Evolutionary conservation across 2,113 vertebrate genomes (phyloP), one percentile per base, ranked within the genome.

Genomic region (Anguilla japonica): DNA sequence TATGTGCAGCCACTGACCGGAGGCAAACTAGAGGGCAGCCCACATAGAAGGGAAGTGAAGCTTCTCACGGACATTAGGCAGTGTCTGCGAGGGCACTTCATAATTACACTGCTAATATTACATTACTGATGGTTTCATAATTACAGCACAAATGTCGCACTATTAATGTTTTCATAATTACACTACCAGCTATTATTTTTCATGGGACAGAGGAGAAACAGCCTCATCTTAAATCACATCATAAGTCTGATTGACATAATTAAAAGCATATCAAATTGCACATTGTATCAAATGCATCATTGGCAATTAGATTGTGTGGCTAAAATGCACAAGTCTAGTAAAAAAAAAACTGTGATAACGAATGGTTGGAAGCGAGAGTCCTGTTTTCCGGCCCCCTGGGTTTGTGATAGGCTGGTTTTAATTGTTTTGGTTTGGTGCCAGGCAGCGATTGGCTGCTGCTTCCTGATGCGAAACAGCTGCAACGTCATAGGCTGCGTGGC

Each of bases 331-430:
- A 67, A 5, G 60, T 67, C 60, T 22, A 26, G 60, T 67, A 22
- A 6, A 67, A 34, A 67, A 34, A 34, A 34, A 67, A 22, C 60
- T 22, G 60, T 26, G 11, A 22, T 67, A 8, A 67, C 3, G 60
- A 3, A 22, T 8, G 60, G 5, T 67, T 22, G 18, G 60, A 26
- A 9, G 60, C 5, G 60, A 8, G 60, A 67, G 60, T 3, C 60
- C 5, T 67, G 60, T 67, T 20, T 67, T 67, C 8, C 60, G 18
- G 26, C 60, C 60, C 60, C 60, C 22, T 3, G 1, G 1, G 20
- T 22, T 67, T 67, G 11, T 75, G 41, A 85, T 83, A 85, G 71
- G 86, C 53, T 80, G 71, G n/a, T n/a, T 34, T 75, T 75, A 11
- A 75, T 14, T 2, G 50, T 34, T 16, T 34, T 2, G n/a, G 2